phyloP scores from a whole-genome alignment of 2,113 vertebrate species.

The Syngnathus floridae region DNA sequence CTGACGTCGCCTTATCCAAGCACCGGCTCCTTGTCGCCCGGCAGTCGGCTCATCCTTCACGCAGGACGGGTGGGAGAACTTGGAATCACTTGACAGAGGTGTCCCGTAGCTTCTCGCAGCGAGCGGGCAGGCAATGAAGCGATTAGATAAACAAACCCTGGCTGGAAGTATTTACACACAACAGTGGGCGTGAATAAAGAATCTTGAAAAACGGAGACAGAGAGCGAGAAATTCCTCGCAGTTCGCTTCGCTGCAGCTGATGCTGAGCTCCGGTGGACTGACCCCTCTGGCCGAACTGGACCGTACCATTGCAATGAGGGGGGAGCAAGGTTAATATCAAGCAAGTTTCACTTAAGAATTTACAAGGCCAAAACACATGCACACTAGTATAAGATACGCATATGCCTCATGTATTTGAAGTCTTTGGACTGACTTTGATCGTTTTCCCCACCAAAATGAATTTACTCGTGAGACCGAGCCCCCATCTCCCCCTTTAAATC shows the following conservation, averaged over 20 bases:
- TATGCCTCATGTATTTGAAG: neutral
- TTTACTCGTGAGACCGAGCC: neutral
- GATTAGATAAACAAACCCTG: neutral
- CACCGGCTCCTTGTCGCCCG: constrained; percentile 39
- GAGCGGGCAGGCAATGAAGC: neutral
- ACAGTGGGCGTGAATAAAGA: neutral
- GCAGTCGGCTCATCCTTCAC: constrained; percentile 66
- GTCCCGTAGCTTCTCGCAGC: no score
- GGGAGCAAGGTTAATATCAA: neutral
- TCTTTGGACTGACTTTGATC: no score
- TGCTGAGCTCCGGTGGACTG: constrained; percentile 38
- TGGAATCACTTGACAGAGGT: constrained; percentile 35
- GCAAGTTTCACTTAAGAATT: neutral
- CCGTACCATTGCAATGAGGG: constrained; percentile 51
- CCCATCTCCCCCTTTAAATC: neutral
- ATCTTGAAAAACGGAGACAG: neutral
- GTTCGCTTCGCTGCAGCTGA: constrained; percentile 57
- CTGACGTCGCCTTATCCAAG: constrained; percentile 44
- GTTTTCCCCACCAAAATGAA: no score
- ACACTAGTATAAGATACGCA: neutral
- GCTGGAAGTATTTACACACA: neutral
- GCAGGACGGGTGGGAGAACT: constrained; percentile 30
- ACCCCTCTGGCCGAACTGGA: constrained; percentile 38
- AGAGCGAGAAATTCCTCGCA: constrained; percentile 13
- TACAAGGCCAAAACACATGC: neutral